Percentiles rank a stretch among this genome's conserved stretches.
Conservation (phyloP, 2,888 invertebrate genomes). For the Thera obeliscata region DNA sequence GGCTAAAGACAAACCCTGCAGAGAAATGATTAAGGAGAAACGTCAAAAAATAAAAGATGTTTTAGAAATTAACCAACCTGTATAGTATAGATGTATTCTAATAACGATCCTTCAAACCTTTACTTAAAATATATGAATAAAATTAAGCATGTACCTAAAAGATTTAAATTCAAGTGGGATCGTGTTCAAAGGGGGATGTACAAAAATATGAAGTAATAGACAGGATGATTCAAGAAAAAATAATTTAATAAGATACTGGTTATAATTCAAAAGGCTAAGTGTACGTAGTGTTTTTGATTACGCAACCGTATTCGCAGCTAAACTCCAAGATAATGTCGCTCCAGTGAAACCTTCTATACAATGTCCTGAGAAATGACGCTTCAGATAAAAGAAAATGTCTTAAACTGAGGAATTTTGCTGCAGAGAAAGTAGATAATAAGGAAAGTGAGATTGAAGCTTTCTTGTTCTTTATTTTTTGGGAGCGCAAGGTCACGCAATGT, state of each 20-base stretch:
- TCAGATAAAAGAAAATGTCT: conserved; percentile 71
- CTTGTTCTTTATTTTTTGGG: conserved; percentile 22
- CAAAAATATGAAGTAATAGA: background rate
- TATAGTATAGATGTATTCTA: background rate
- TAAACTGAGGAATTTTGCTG: conserved; percentile 54
- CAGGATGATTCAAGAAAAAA: background rate
- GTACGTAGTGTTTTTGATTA: conserved; percentile 50
- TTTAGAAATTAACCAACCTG: conserved; percentile 7
- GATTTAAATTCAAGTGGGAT: background rate
- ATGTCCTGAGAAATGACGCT: conserved; percentile 65
- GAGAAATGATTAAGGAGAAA: conserved; percentile 34
- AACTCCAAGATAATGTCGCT: conserved; percentile 64
- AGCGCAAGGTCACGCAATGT: conserved; percentile 7
- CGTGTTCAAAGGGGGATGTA: background rate
- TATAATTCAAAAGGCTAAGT: background rate
- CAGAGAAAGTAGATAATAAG: conserved; percentile 41
- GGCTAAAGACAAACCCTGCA: conserved; percentile 53
- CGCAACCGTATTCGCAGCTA: conserved; percentile 48
- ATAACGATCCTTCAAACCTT: background rate
- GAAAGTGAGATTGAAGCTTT: conserved; percentile 36
- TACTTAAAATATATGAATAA: background rate
- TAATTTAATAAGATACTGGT: no score
- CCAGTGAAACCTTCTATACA: conserved; percentile 57
- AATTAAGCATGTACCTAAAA: background rate
- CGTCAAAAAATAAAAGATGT: conserved; percentile 10